Conservation (phyloP, 1,140 invertebrate genomes). For the Hermetia illucens region DNA sequence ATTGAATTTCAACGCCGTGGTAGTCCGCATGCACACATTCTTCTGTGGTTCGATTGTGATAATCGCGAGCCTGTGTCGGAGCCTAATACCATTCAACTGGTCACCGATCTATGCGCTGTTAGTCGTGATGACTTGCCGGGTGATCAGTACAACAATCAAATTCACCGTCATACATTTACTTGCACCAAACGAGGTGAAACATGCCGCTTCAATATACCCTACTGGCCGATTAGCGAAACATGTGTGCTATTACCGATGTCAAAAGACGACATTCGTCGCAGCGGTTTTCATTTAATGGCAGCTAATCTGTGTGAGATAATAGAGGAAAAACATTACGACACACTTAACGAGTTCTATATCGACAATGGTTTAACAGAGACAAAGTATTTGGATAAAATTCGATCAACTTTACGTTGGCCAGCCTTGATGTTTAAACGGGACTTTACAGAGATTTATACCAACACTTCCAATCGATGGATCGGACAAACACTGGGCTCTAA, state of each 20-base stretch:
- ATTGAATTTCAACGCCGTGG: conserved; percentile 25
- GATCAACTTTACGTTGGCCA: conserved; percentile 19
- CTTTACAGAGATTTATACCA: too few relatives aligned
- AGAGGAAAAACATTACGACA: conserved; percentile 13
- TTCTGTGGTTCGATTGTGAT: conserved; percentile 23
- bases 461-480: too few relatives aligned
- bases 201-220: conserved; percentile 18
- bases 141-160: conserved; percentile 20
- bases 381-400: conserved; percentile 22
- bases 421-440: conserved; percentile 18
- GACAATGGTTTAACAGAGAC: too few relatives aligned
- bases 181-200: too few relatives aligned
- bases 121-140: conserved; percentile 10
- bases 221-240: conserved; percentile 15
- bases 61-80: conserved; percentile 12
- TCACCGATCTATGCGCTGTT: conserved; percentile 19
- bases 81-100: conserved; percentile 13
- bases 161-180: conserved; percentile 25
- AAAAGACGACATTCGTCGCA: conserved; percentile 15
- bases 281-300: conserved; percentile 17
- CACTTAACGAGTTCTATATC: conserved; percentile 19
- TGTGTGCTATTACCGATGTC: conserved; percentile 20
- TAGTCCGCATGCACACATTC: conserved; percentile 24
- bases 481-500: too few relatives aligned
- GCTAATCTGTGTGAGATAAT: conserved; percentile 16